phyloP scores from a whole-genome alignment of 2,888 invertebrate genomes.

The Scaeva pyrastri region DNA sequence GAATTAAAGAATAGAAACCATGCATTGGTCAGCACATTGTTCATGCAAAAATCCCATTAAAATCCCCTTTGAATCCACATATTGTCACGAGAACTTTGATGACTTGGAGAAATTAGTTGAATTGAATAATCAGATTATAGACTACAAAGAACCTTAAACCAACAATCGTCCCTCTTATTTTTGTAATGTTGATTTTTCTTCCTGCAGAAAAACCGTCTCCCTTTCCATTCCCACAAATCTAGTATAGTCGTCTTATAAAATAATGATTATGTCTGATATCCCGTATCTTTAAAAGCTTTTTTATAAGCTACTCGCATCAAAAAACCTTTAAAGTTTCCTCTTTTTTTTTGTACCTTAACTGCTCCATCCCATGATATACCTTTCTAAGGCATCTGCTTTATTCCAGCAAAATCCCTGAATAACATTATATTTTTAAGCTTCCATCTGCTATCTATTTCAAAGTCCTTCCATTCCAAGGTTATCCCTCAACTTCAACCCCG shows the following conservation, averaged over 20 bases:
- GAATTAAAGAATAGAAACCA: too few relatives aligned
- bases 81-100: background rate
- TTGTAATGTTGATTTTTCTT: background rate
- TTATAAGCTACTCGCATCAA: background rate
- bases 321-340: background rate
- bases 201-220: too few relatives aligned
- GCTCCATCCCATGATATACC: background rate
- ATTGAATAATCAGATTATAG: too few relatives aligned
- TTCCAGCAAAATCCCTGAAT: constrained; percentile 10
- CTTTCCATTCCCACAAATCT: background rate
- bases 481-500: background rate
- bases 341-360: background rate
- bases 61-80: background rate
- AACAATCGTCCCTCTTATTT: background rate
- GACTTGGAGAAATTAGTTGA: too few relatives aligned
- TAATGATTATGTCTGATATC: constrained; percentile 6
- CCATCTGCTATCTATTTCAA: constrained; percentile 32
- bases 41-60: too few relatives aligned
- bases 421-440: constrained; percentile 10
- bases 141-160: background rate
- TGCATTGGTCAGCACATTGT: too few relatives aligned
- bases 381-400: constrained; percentile 1
- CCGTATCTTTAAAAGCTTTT: constrained; percentile 8
- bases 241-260: background rate
- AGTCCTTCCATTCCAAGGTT: background rate